Evolutionary conservation across 1,140 invertebrate species (phyloP), one percentile per base, ranked within the genome.

Genomic region (Rhyacophila brunnea): DNA sequence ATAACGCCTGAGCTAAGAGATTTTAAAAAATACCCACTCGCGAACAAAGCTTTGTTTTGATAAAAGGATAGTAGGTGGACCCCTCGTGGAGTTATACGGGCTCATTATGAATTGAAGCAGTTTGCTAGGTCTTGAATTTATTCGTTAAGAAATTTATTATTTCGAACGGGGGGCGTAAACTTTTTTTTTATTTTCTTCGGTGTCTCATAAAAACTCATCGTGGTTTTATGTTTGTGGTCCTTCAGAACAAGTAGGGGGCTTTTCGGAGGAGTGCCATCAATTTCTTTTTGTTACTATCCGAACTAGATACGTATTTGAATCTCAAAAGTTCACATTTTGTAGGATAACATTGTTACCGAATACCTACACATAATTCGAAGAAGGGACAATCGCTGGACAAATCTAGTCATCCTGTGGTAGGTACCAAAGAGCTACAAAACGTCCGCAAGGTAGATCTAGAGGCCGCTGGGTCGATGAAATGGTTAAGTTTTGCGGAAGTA

Each of bases 51-150:
- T 34, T 6, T 15, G 13, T 23, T 58, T 58, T 50, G 18, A 50
- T 36, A 34, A 28, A 28, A 20, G 48, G 38, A 47, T 17, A 20
- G 32, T 10, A 19, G 35, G 9, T 14, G 23, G 47, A 58, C 56
- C 49, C 42, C 57, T 23, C 19, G 57, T 48, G 46, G 57, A 7
- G 57, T 40, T 43, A 59, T 59, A 59, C 48, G 57, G 57, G 57
- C 57, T 59, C 43, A 59, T 59, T 59, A 59, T 59, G 35, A 18
- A 13, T n/a, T 14, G 42, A 19, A 15, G 14, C 43, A 23, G 38
- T 49, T 50, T 23, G 34, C 15, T 14, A 23, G 55, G 49, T 50
- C 20, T 40, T n/a, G 38, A 44, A 59, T 48, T 48, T 49, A 19
- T 47, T 46, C 43, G 17, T 45, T 45, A 45, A 45, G 47, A 52